These are phyloP conservation scores for Petroica traversi DNA, from an alignment of 2,113 vertebrate genomes.

Conservation along the genomic window DNA sequence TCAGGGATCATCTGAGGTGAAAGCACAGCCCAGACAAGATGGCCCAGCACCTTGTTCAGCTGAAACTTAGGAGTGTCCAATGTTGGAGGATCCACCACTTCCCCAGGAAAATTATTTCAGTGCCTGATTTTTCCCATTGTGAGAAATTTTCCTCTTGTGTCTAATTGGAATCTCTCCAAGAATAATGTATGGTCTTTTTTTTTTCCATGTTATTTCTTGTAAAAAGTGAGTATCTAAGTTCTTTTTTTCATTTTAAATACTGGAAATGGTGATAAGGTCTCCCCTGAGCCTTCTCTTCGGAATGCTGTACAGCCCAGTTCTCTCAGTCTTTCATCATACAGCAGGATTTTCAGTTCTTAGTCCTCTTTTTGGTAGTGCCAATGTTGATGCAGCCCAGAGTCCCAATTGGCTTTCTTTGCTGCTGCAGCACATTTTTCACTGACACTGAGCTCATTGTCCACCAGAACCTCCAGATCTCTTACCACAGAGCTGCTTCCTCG, in stretches of 20 bases:
- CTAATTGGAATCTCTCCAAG: background rate
- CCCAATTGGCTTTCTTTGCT: background rate
- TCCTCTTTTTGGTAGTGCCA: background rate
- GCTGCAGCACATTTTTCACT: background rate
- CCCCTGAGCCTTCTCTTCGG: background rate
- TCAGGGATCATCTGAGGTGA: background rate
- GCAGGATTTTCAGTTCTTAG: background rate
- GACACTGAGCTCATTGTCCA: background rate
- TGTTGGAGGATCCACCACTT: background rate
- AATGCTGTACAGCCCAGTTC: background rate
- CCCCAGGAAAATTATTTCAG: background rate
- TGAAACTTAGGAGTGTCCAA: background rate
- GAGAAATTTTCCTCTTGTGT: background rate
- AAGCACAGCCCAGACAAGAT: background rate
- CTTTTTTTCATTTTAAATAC: background rate
- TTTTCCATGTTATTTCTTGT: background rate
- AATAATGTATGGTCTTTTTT: background rate
- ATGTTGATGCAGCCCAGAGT: background rate
- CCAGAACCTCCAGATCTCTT: background rate
- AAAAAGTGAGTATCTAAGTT: background rate
- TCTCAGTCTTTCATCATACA: background rate
- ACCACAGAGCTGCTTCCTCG: background rate
- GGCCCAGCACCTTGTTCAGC: background rate
- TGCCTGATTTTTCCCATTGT: background rate
- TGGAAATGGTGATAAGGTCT: background rate